A percentile compares a stretch with the other conserved stretches of the same genome.
These are phyloP conservation scores for Drosophila navojoa DNA, from an alignment of 1,140 invertebrate genomes.

Conservation along the genomic window DNA sequence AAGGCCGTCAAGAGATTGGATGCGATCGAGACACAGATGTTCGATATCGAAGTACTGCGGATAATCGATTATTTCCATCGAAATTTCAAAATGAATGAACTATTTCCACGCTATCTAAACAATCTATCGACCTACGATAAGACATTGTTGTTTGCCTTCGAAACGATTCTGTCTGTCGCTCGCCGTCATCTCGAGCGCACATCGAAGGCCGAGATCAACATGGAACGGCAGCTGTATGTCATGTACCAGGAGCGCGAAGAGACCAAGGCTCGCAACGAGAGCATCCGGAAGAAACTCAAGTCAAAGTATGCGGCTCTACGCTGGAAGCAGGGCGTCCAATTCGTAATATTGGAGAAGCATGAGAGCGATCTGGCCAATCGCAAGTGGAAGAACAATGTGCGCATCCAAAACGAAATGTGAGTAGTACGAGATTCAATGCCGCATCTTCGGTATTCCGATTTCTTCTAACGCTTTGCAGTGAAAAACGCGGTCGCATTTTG, in stretches of 20 bases:
- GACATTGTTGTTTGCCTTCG: constrained; percentile 47
- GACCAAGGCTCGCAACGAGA: constrained; percentile 10
- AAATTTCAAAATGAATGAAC: constrained; percentile 27
- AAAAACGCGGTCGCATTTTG: constrained; percentile 46
- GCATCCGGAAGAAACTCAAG: constrained; percentile 21
- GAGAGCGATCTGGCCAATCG: constrained; percentile 60
- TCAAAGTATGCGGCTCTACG: constrained; percentile 25
- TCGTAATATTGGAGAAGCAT: constrained; percentile 41
- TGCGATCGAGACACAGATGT: background rate
- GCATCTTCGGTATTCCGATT: background rate
- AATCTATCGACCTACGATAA: constrained; percentile 25
- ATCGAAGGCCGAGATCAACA: constrained; percentile 50
- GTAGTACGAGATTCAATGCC: background rate
- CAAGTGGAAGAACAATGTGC: constrained; percentile 68
- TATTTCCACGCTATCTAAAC: constrained; percentile 47
- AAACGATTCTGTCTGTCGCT: constrained; percentile 48
- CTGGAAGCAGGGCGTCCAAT: constrained; percentile 56
- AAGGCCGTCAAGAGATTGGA: constrained; percentile 18
- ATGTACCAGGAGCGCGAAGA: constrained; percentile 55
- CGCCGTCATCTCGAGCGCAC: constrained; percentile 48
- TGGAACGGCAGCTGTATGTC: constrained; percentile 54
- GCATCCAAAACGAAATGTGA: constrained; percentile 70
- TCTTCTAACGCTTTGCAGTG: constrained; percentile 14
- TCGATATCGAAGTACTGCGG: constrained; percentile 42
- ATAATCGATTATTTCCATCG: constrained; percentile 56